Conservation (phyloP, 2,113 vertebrate genomes). For the Struthio camelus region DNA sequence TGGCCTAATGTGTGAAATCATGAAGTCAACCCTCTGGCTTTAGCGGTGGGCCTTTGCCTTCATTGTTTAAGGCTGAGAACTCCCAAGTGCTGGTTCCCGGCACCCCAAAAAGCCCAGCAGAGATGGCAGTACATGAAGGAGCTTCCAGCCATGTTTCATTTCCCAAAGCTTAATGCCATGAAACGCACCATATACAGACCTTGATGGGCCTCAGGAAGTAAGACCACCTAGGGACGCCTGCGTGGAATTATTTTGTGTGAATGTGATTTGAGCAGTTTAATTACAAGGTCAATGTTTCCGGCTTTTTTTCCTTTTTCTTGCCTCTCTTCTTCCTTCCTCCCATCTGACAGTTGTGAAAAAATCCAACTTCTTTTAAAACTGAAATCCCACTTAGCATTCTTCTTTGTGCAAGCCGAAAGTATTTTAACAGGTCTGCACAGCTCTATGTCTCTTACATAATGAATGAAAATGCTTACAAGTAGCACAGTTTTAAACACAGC, state of each 20-base stretch:
- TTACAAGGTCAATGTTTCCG: background rate
- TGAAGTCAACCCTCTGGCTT: background rate
- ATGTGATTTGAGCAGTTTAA: background rate
- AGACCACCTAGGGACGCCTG: conserved; percentile 16
- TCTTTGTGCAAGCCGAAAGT: background rate
- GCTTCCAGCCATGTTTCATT: background rate
- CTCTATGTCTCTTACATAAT: background rate
- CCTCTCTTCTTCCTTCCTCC: background rate
- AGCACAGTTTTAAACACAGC: background rate
- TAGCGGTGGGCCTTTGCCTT: background rate
- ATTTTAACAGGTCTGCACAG: background rate
- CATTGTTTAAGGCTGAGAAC: background rate
- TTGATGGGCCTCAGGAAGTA: background rate
- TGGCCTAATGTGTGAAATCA: background rate
- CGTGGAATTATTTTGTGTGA: background rate
- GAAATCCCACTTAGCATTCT: background rate
- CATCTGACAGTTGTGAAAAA: background rate
- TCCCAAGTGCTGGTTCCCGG: background rate
- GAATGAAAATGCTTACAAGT: background rate
- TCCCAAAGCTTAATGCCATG: background rate
- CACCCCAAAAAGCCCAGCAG: background rate
- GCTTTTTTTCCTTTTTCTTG: background rate
- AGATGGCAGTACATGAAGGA: background rate
- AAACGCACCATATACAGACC: background rate
- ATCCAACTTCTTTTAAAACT: background rate